These are phyloP conservation scores for Trialeurodes vaporariorum DNA, from an alignment of 1,140 invertebrate species.

Conservation along the genomic window DNA sequence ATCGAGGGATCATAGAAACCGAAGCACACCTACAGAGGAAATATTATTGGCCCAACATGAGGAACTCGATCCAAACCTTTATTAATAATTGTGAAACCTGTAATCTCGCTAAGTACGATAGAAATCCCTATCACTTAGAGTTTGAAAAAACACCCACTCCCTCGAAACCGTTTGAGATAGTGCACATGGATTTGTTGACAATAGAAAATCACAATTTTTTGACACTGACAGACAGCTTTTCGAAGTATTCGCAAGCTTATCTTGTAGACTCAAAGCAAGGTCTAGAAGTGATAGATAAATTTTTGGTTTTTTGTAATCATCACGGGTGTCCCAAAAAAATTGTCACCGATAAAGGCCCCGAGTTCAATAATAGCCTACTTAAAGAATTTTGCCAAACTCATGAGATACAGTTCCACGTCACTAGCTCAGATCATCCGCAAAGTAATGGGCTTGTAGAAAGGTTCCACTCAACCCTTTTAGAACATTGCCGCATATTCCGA, in stretches of 20 bases:
- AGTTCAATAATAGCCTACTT: too few relatives aligned
- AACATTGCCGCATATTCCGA: constrained; percentile 35
- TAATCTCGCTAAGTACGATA: constrained; percentile 15
- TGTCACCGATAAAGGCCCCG: constrained; percentile 30
- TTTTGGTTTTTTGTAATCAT: constrained; percentile 28
- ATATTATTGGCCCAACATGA: constrained; percentile 15
- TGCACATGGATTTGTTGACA: too few relatives aligned
- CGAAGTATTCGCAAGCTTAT: too few relatives aligned
- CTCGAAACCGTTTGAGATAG: constrained; percentile 5
- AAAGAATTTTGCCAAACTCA: too few relatives aligned
- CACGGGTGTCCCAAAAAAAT: constrained; percentile 30
- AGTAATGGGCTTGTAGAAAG: constrained; percentile 26
- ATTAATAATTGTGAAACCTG: constrained; percentile 13
- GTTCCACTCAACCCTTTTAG: constrained; percentile 32
- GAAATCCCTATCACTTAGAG: constrained; percentile 12
- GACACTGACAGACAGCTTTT: too few relatives aligned
- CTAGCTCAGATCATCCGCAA: constrained; percentile 24
- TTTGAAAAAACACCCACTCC: constrained; percentile 17
- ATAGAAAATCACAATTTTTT: too few relatives aligned
- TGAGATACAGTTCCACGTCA: constrained; percentile 28
- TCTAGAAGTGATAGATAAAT: too few relatives aligned
- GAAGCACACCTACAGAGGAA: background rate
- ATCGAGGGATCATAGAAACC: constrained; percentile 13
- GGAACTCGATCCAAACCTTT: constrained; percentile 6
- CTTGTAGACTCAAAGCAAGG: too few relatives aligned